Conservation (phyloP, 2,888 invertebrate genomes). For the Parnassius orleans region DNA sequence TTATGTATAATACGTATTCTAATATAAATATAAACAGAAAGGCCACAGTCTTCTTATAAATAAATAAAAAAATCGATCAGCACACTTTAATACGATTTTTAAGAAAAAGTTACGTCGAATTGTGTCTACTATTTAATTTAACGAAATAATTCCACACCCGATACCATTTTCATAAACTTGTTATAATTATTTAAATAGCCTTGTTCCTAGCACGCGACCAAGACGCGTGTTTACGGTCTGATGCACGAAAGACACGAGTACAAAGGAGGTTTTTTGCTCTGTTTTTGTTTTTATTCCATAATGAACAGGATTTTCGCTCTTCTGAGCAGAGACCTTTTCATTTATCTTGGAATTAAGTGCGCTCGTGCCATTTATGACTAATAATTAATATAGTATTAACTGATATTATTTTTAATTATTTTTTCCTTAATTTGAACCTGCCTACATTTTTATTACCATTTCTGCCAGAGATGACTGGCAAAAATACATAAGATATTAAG, state of each 20-base stretch:
- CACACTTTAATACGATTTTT: too few relatives aligned
- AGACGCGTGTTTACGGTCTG: conserved; percentile 31
- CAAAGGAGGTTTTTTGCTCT: conserved; percentile 28
- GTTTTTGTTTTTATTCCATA: conserved; percentile 26
- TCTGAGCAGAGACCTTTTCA: conserved; percentile 31
- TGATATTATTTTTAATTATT: background rate
- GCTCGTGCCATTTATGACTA: conserved; percentile 13
- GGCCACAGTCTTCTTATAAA: too few relatives aligned
- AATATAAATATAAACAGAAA: too few relatives aligned
- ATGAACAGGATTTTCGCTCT: conserved; percentile 35
- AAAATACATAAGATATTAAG: too few relatives aligned
- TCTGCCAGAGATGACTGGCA: too few relatives aligned
- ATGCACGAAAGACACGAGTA: conserved; percentile 27
- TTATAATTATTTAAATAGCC: conserved; percentile 5
- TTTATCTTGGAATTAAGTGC: conserved; percentile 22
- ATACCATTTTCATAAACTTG: conserved; percentile 18
- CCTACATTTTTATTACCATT: too few relatives aligned
- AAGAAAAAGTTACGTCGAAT: too few relatives aligned
- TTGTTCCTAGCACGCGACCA: conserved; percentile 28
- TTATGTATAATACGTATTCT: too few relatives aligned
- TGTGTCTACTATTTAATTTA: background rate
- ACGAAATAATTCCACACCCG: conserved; percentile 13
- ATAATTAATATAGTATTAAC: background rate
- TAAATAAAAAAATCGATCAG: too few relatives aligned
- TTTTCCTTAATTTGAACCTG: too few relatives aligned